phyloP scores from a whole-genome alignment of 2,888 invertebrate species.

The Ctena decussata region DNA sequence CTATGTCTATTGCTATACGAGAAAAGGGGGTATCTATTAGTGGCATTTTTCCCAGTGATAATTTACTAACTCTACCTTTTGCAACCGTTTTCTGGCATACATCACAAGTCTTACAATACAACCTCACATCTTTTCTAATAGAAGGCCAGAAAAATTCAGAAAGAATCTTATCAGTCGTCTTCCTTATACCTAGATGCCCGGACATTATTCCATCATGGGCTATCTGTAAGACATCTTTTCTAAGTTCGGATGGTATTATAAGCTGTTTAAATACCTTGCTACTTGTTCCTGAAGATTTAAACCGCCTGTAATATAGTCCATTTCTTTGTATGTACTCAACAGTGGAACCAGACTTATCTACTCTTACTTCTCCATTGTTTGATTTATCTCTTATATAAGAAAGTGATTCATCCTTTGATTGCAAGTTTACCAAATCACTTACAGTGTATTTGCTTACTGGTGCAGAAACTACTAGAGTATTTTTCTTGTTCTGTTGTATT shows the following conservation, averaged over 20 bases:
- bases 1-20: constrained; percentile 49
- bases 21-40: constrained; percentile 48
- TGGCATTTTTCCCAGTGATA: constrained; percentile 24
- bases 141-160: constrained; percentile 39
- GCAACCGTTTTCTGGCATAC: constrained; percentile 16
- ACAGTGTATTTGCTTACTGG: neutral
- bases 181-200: constrained; percentile 44
- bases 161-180: constrained; percentile 23
- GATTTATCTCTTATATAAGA: neutral
- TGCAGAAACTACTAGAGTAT: neutral
- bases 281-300: neutral
- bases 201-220: constrained; percentile 32
- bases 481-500: neutral
- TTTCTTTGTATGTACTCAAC: neutral
- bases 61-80: neutral
- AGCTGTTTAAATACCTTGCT: neutral
- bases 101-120: constrained; percentile 30
- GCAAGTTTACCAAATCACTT: neutral
- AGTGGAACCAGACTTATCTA: neutral
- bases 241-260: constrained; percentile 18
- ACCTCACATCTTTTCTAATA: constrained; percentile 15
- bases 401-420: neutral
- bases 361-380: neutral
- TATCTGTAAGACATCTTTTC: constrained; percentile 17
- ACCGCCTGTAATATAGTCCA: neutral